phyloP scores from a whole-genome alignment of 2,888 invertebrate species.

The Megastigmus dorsalis region DNA sequence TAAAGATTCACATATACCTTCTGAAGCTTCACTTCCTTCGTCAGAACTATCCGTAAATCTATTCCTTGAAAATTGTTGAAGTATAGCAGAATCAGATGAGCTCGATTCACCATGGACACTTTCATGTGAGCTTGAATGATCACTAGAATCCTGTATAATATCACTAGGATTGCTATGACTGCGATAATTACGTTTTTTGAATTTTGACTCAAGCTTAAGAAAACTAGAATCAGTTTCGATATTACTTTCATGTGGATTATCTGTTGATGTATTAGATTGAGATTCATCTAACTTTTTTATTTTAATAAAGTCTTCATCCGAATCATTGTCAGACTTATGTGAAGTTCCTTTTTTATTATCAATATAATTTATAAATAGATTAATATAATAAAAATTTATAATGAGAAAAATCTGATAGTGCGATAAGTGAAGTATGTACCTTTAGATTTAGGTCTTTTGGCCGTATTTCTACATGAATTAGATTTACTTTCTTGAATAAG shows the following conservation, averaged over 20 bases:
- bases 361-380: conserved; percentile 4
- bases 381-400: background rate
- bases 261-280: conserved; percentile 28
- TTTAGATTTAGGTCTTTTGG: conserved; percentile 23
- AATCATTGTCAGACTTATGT: conserved; percentile 36
- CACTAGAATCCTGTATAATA: conserved; percentile 53
- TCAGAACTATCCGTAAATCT: conserved; percentile 47
- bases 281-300: conserved; percentile 60
- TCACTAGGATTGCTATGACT: conserved; percentile 57
- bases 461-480: background rate
- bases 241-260: background rate
- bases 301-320: conserved; percentile 62
- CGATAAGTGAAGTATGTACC: too few species aligned
- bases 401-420: background rate
- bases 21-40: conserved; percentile 44
- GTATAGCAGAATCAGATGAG: conserved; percentile 8
- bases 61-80: conserved; percentile 3
- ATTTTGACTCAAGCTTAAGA: conserved; percentile 61
- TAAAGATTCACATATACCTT: conserved; percentile 18
- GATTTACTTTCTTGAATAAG: background rate
- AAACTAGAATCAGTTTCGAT: conserved; percentile 54
- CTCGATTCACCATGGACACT: conserved; percentile 15
- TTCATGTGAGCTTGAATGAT: conserved; percentile 31
- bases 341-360: conserved; percentile 6
- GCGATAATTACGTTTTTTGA: conserved; percentile 66